Conservation (phyloP, 2,797 vertebrate species). For the Phataginus tricuspis region DNA sequence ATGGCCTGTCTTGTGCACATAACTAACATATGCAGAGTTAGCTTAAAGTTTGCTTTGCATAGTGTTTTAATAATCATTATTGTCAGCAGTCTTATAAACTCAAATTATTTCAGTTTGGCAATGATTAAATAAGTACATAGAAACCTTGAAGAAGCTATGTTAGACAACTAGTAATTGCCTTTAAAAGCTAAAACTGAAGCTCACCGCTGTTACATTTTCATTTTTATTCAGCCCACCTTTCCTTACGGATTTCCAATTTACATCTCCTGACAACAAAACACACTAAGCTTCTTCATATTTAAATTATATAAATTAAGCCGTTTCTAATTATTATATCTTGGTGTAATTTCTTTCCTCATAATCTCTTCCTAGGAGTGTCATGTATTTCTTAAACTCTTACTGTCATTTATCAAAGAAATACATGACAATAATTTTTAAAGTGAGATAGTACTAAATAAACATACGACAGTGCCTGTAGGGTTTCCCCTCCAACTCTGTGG, state of each 20-base stretch:
- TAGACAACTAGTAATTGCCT: background rate
- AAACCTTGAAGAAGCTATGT: background rate
- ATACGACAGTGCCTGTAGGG: fast-evolving
- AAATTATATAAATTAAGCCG: slow-evolving; percentile 44
- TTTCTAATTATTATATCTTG: slow-evolving; percentile 42
- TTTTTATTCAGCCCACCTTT: slow-evolving; percentile 25
- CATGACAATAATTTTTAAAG: background rate
- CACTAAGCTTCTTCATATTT: background rate
- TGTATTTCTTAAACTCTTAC: background rate
- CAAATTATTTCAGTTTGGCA: background rate
- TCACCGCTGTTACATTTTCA: background rate
- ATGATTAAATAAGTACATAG: background rate
- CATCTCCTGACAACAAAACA: background rate
- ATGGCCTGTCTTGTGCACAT: background rate
- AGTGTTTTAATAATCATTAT: slow-evolving; percentile 10
- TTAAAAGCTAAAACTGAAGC: background rate
- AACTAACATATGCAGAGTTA: background rate
- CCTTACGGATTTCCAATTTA: background rate
- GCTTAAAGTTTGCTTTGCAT: slow-evolving; percentile 17
- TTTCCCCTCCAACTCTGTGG: background rate
- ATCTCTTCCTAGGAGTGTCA: background rate
- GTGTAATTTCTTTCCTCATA: slow-evolving; percentile 49
- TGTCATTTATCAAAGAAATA: slow-evolving; percentile 26
- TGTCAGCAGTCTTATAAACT: background rate
- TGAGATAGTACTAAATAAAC: background rate